Base-by-base conservation (phyloP, 2,113 vertebrate genomes). In the Electrona antarctica region DNA sequence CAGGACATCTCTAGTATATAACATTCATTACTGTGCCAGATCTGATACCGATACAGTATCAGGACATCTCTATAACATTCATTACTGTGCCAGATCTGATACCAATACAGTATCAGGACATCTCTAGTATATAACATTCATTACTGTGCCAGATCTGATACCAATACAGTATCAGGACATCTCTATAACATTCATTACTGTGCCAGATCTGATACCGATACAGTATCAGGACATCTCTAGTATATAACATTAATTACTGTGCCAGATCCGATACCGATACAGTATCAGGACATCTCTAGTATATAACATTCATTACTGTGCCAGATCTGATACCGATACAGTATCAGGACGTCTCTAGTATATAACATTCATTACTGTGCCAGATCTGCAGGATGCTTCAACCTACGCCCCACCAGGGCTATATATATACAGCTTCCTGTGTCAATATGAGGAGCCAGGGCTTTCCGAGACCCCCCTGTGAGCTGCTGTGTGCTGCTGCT, bases 391-490 rank as follows among this genome's bases (percentile, higher is more conserved):
- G 21, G 21, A 12, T 4, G 51, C 54, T 13, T 21, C 8, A 15
- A 8, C 58, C 9, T 8, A 33, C 57, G 46, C 3, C 11, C 51
- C 51, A 54, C 6, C 51, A 58, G 47, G 63, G 14, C 11, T 47
- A 55, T 47, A 55, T 54, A 62, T 62, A 70, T 59, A 50, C 67
- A 64, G 71, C 59, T 4, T 73, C 56, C 70, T 67, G 56, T 64
- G 79, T 58, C 50, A 28, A 67, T 29, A n/a, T 75, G 64, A 63
- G 2, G 33, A 41, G 60, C 56, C 51, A 29, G 73, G 81, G 63
- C 52, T 14, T 64, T 72, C 45, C 69, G 65, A 47, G 64, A 21
- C 21, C 79, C 55, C 41, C 52, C 33, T 41, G 33, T 41, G 33
- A 41, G 3, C 33, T 41, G 33, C n/a, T 33, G 61, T 33, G 51